Percentiles rank a stretch among this genome's conserved stretches.
Conservation (phyloP, 2,797 vertebrate genomes). For the Gymnothorax javanicus region DNA sequence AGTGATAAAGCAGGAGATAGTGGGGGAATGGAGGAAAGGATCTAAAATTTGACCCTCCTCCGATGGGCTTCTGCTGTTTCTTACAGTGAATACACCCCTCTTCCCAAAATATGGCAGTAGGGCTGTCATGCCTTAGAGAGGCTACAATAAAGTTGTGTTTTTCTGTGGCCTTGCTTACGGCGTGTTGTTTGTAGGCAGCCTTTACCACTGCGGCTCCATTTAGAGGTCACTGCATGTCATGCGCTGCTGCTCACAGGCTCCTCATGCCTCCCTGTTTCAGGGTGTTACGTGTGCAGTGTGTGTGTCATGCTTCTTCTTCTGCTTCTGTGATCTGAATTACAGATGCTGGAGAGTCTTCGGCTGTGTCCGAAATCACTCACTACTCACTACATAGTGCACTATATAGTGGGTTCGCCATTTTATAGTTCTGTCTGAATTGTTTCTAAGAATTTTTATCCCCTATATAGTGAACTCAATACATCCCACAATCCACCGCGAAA, state of each 20-base stretch:
- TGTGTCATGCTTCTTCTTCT: not conserved
- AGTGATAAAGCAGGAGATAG: not conserved
- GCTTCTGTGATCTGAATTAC: not conserved
- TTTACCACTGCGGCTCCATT: not conserved
- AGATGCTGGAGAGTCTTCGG: not conserved
- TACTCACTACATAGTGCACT: too few relatives aligned
- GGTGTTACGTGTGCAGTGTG: not conserved
- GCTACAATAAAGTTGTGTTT: not conserved
- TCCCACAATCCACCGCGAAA: too few relatives aligned
- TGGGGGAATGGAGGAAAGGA: not conserved
- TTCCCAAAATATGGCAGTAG: slow-evolving; percentile 3
- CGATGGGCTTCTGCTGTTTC: not conserved
- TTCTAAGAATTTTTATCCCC: too few relatives aligned
- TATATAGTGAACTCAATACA: too few relatives aligned
- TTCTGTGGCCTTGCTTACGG: not conserved
- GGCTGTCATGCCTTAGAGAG: not conserved
- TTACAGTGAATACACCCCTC: not conserved
- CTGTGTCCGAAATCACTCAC: too few relatives aligned
- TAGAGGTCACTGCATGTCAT: not conserved
- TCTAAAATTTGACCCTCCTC: not conserved
- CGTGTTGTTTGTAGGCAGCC: not conserved
- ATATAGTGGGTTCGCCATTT: too few relatives aligned
- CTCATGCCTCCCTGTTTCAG: not conserved
- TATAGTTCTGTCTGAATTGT: too few relatives aligned
- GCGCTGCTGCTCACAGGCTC: not conserved